Conservation (phyloP, 1,140 invertebrate genomes). For the Hestina assimilis region DNA sequence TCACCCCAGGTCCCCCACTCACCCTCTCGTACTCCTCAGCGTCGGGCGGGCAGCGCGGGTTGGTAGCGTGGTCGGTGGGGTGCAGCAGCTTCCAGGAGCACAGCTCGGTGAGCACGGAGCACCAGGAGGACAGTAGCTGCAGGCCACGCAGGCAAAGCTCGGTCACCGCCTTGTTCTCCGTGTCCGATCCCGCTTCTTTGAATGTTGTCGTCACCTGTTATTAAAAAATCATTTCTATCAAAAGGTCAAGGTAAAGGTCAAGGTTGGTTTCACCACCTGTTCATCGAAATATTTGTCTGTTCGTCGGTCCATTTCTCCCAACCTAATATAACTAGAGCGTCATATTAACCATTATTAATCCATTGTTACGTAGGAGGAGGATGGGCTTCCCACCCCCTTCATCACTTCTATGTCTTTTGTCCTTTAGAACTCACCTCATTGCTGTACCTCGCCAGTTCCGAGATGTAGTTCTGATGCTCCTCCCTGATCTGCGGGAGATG, state of each 20-base stretch:
- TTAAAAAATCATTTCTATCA: no score
- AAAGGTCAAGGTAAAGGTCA: no score
- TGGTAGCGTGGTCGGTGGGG: constrained; percentile 98
- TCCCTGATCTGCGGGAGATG: constrained; percentile 96
- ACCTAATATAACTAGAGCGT: no score
- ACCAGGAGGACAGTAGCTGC: constrained; percentile 97
- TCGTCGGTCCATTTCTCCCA: no score
- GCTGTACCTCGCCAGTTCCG: constrained; percentile 95
- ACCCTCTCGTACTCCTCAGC: constrained; percentile 99
- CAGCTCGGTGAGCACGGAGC: constrained; percentile 97
- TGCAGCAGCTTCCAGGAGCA: constrained; percentile 99
- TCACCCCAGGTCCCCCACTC: constrained; percentile 23
- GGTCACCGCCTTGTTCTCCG: constrained; percentile 95
- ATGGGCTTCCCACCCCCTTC: no score
- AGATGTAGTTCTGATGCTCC: constrained; percentile 98
- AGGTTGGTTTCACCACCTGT: no score
- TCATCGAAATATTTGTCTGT: no score
- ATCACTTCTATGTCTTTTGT: no score
- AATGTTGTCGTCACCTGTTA: constrained; percentile 92
- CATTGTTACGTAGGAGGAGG: no score
- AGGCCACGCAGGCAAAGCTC: constrained; percentile 95
- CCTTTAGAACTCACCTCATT: constrained; percentile 91
- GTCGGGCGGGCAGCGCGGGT: constrained; percentile 95
- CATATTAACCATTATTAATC: no score
- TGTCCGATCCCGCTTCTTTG: constrained; percentile 94